Conservation (phyloP, 2,888 invertebrate species). For the Chelonus formosanus region DNA sequence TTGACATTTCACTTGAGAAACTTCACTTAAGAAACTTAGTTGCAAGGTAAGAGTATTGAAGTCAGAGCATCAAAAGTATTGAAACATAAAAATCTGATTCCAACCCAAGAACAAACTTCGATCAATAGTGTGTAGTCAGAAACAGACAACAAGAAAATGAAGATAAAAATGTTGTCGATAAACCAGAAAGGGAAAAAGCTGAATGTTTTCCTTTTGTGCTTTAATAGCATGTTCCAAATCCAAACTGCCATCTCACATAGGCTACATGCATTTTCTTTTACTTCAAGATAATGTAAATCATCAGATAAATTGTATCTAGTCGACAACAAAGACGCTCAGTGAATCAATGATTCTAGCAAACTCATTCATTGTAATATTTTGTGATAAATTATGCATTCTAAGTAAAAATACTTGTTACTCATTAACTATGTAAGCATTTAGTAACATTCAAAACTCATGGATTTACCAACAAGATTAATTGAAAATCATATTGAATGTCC, state of each 20-base stretch:
- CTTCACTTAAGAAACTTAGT: background rate
- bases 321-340: background rate
- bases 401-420: too few species aligned
- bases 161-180: background rate
- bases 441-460: too few species aligned
- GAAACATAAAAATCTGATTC: background rate
- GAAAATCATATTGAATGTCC: too few species aligned
- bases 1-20: constrained; percentile 1
- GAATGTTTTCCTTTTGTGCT: constrained; percentile 1
- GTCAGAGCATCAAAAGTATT: background rate
- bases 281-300: background rate
- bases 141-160: background rate
- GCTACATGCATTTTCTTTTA: background rate
- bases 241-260: background rate
- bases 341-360: too few species aligned
- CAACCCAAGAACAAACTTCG: background rate
- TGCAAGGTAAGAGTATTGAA: background rate
- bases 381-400: too few species aligned
- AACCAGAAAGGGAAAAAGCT: constrained; percentile 10
- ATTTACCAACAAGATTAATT: too few species aligned
- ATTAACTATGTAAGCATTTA: too few species aligned
- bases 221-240: constrained; percentile 10
- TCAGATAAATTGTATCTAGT: background rate
- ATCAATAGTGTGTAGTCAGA: background rate
- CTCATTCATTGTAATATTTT: too few species aligned